phyloP scores from a whole-genome alignment of 2,113 vertebrate species.

The Zosterops borbonicus region DNA sequence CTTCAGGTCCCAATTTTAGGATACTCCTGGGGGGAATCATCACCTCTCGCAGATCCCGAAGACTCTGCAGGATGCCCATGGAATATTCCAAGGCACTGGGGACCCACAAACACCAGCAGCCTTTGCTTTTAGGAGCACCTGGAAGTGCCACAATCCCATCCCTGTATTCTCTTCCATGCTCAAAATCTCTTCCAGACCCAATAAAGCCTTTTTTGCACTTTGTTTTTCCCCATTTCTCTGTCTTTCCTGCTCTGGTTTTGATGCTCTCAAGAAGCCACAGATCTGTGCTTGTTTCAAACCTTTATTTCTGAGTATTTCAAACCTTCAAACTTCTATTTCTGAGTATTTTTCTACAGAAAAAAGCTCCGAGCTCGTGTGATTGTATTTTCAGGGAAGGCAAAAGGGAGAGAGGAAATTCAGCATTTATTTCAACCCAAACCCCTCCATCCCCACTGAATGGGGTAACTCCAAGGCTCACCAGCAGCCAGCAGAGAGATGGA shows the following conservation, averaged over 20 bases:
- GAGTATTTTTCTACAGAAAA: background rate
- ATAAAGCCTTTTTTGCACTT: background rate
- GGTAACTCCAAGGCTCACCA: accelerated
- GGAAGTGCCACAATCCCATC: background rate
- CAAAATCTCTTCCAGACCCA: accelerated
- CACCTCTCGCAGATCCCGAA: background rate
- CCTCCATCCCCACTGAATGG: background rate
- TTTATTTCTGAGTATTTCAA: background rate
- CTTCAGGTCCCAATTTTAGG: background rate
- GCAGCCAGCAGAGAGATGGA: background rate
- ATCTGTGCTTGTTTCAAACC: background rate
- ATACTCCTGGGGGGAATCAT: accelerated
- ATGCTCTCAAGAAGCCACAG: background rate
- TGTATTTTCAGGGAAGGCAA: background rate
- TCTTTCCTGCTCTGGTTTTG: background rate
- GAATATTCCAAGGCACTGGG: background rate
- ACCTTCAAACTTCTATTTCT: background rate
- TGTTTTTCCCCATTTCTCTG: no score
- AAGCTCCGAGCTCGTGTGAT: accelerated
- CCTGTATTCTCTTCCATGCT: background rate
- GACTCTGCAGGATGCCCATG: background rate
- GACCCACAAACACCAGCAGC: background rate
- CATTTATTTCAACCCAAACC: background rate
- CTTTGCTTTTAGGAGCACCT: background rate
- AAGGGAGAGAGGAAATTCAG: background rate